A percentile compares a stretch with the other conserved stretches of the same genome.
Conservation (phyloP, 2,113 vertebrate genomes). For the Pachypanchax playfairii region DNA sequence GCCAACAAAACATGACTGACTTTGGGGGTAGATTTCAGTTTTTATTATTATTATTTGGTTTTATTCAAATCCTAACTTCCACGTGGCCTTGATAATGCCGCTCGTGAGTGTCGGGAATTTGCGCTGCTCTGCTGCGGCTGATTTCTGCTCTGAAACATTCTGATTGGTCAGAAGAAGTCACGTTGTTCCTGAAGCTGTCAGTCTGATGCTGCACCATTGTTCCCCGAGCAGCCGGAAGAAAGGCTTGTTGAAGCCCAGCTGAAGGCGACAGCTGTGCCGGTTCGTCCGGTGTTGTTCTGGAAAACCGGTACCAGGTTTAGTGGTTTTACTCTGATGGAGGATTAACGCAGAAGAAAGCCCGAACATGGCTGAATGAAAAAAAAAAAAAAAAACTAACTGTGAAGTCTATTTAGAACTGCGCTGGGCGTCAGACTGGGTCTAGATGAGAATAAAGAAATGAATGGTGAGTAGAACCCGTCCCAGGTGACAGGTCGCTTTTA, state of each 20-base stretch:
- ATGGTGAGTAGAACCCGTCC: conserved; percentile 75
- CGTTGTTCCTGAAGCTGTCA: conserved; percentile 76
- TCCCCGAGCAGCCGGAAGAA: conserved; percentile 73
- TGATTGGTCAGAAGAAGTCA: conserved; percentile 77
- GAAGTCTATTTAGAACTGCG: conserved; percentile 44
- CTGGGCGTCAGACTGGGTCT: conserved; percentile 55
- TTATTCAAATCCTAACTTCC: too few relatives aligned
- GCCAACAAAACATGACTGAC: too few relatives aligned
- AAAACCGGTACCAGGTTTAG: conserved; percentile 10
- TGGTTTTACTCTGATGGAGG: conserved; percentile 4
- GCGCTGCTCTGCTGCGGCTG: conserved; percentile 45
- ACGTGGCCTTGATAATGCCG: not conserved
- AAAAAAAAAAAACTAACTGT: too few relatives aligned
- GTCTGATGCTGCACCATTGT: conserved; percentile 80
- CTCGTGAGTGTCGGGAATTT: conserved; percentile 8
- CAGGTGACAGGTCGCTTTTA: conserved; percentile 24
- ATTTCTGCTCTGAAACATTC: conserved; percentile 25
- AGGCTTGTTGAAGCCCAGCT: conserved; percentile 36
- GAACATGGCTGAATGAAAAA: conserved; percentile 15
- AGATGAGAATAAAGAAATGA: conserved; percentile 68
- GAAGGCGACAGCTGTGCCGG: conserved; percentile 54
- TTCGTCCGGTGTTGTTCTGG: not conserved
- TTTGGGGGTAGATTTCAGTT: too few relatives aligned
- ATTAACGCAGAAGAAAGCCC: conserved; percentile 26
- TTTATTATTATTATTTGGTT: too few relatives aligned